Base-by-base conservation (phyloP, 2,888 invertebrate species). In the Callimorpha dominula region DNA sequence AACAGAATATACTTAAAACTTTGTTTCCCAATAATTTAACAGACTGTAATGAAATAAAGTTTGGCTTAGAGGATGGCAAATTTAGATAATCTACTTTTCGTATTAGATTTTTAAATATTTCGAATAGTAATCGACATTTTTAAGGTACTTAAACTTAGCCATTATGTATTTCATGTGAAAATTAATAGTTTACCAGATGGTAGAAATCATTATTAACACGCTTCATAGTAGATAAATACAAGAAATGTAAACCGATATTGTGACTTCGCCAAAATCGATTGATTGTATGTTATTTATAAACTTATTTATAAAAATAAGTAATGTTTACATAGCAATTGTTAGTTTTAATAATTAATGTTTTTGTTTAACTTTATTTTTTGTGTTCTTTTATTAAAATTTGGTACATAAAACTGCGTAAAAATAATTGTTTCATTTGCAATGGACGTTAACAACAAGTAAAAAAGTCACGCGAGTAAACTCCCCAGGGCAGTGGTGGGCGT, bases 301-400 rank as follows among this genome's bases (percentile, higher is more conserved):
- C 20, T 11, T 54, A 17, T 3, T 31, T 46, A 8, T 60, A 14
- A 31, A 14, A 60, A 12, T 60, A 60, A 31, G 60, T 31, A 60
- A 14, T 31, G 4, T 31, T 54, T 54, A 57, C 20, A 14, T 60
- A 31, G 14, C 6, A 14, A 14, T 12, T 60, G 12, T 60, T 60
- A 60, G 31, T 60, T 31, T 60, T 60, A 14, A 5, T 60, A 57
- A 11, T n/a, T 12, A 43, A n/a, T 54, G 20, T 17, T 40, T 42
- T 46, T 12, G 46, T 65, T n/a, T 46, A 5, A 40, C 17, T 65
- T 43, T 65, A 46, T 65, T 46, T 65, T 65, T 65, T 57, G 67
- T 54, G 54, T 67, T 43, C 54, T 67, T 67, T 20, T 67, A 67
- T 42, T 57, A 67, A 65, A 65, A n/a, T 20, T 67, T 52, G 43